Conservation (phyloP, 2,888 invertebrate genomes). For the Panzeria rudis region DNA sequence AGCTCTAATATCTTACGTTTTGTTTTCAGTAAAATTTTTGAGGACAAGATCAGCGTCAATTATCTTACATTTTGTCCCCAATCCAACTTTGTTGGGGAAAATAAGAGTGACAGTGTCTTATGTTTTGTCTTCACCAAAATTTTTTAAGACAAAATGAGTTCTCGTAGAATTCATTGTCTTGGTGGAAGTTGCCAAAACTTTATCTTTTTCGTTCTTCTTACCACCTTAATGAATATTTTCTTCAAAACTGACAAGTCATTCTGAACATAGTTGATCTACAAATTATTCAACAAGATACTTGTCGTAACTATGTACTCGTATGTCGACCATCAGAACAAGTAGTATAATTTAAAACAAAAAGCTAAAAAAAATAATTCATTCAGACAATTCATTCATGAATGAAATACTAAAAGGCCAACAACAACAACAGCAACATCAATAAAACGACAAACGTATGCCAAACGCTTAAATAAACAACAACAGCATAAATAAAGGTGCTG, state of each 20-base stretch:
- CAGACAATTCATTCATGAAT: conserved; percentile 64
- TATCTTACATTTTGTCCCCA: too few species aligned
- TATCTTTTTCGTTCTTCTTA: not conserved
- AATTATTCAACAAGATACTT: conserved; percentile 31
- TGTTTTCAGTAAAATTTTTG: too few species aligned
- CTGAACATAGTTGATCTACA: conserved; percentile 27
- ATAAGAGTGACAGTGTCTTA: too few species aligned
- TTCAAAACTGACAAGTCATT: conserved; percentile 24
- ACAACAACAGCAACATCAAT: conserved; percentile 37
- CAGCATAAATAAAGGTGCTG: conserved; percentile 19
- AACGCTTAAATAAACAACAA: conserved; percentile 19
- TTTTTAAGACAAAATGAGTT: too few species aligned
- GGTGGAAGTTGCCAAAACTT: too few species aligned
- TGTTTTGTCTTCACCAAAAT: too few species aligned
- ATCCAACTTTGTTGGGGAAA: too few species aligned
- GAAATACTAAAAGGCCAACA: conserved; percentile 48
- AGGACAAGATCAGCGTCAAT: too few species aligned
- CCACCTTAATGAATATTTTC: not conserved
- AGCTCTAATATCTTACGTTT: too few species aligned
- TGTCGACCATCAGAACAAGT: conserved; percentile 11
- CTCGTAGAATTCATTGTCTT: too few species aligned
- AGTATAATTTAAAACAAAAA: conserved; percentile 13
- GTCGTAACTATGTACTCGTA: conserved; percentile 7
- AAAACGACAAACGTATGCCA: conserved; percentile 46
- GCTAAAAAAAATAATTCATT: conserved; percentile 30